phyloP scores from a whole-genome alignment of 2,888 invertebrate genomes.

The Pycnomerus fuliginosus region DNA sequence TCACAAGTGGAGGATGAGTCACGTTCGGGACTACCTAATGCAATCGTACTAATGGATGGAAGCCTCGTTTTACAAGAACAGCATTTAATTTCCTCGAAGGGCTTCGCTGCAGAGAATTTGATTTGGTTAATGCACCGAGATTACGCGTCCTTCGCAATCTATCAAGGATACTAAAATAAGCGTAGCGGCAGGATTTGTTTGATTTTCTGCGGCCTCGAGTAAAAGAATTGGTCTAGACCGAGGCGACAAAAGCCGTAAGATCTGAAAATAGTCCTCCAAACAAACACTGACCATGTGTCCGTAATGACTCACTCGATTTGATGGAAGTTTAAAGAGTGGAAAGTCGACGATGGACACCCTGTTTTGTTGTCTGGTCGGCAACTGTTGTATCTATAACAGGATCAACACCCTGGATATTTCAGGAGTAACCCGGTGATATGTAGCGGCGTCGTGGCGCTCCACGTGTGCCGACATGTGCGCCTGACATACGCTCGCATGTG shows the following conservation, averaged over 20 bases:
- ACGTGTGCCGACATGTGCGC: conserved; percentile 52
- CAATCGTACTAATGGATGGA: conserved; percentile 36
- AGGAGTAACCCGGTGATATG: conserved; percentile 43
- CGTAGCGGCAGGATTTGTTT: too few relatives aligned
- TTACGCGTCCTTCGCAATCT: too few relatives aligned
- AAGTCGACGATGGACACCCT: conserved; percentile 17
- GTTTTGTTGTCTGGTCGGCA: conserved; percentile 2
- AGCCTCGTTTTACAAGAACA: conserved; percentile 33
- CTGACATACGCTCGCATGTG: conserved; percentile 60
- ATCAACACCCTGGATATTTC: conserved; percentile 14
- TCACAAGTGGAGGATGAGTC: too few relatives aligned
- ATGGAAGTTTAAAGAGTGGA: conserved; percentile 10
- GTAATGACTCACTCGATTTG: conserved; percentile 11
- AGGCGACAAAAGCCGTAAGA: too few relatives aligned
- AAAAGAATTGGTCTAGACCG: too few relatives aligned
- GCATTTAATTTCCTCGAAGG: conserved; percentile 35
- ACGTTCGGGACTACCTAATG: conserved; percentile 18
- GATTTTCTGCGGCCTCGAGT: too few relatives aligned
- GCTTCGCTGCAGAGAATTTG: conserved; percentile 28
- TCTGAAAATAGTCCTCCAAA: conserved; percentile 13
- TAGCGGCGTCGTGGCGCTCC: conserved; percentile 60
- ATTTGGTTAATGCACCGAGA: conserved; percentile 28
- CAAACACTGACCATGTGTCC: conserved; percentile 22
- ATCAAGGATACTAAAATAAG: too few relatives aligned
- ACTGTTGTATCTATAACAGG: conserved; percentile 2